Base-by-base conservation (phyloP, 2,797 vertebrate species). In the Scolopax rusticola region DNA sequence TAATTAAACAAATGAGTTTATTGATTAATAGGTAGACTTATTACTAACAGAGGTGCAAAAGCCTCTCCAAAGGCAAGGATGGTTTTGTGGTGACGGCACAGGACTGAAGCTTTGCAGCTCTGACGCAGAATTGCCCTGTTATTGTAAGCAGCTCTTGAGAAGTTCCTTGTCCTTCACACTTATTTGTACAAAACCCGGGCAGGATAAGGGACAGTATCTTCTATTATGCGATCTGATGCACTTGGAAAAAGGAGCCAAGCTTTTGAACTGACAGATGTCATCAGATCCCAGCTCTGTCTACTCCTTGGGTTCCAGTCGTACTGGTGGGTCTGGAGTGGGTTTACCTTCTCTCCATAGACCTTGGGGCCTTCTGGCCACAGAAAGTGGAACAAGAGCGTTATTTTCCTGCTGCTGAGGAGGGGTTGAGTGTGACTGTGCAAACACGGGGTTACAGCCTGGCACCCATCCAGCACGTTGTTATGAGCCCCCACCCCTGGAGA, bases 391-490 rank as follows among this genome's bases (percentile, higher is more conserved):
- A 11, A 14, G 45, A 33, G 61, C 30, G 5, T 23, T 32, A 4
- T 47, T 30, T 41, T 12, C 19, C 41, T 43, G 54, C 47, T 16
- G 12, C 43, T 53, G 20, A 15, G 33, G 41, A 57, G 61, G 24
- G 33, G 15, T 12, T 10, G 48, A 51, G 33, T 13, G 47, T 45
- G 64, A 8, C 70, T 4, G 17, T 45, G 51, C n/a, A 27, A 59
- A 65, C 28, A 8, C 8, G 1, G 4, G 41, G 28, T 14, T 36
- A 27, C 48, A 24, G 43, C 2, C 47, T 8, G 1, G n/a, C 38
- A 8, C n/a, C 16, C 27, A 9, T 8, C 40, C 7, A 20, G 19
- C 3, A 6, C 3, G 1, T 27, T 38, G 33, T 40, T 25, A 47
- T 47, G 12, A 25, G 48, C 12, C 0, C 48, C 70, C 59, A 5